A percentile compares a stretch with the other conserved stretches of the same genome.
Evolutionary conservation across 2,113 vertebrate species (phyloP).

Genomic region (Apteryx mantelli): DNA sequence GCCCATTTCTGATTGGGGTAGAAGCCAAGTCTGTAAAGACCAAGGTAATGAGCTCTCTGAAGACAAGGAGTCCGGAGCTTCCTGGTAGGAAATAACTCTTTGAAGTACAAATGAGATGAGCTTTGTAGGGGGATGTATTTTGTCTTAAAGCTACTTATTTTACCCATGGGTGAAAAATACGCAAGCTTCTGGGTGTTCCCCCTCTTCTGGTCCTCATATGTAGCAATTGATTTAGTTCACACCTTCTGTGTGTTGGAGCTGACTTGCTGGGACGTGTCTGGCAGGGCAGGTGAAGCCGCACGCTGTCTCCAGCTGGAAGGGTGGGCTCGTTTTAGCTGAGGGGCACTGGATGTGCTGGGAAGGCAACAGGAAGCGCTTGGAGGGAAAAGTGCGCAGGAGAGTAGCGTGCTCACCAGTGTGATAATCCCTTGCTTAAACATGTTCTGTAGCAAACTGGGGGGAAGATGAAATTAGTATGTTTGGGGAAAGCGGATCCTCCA

Average conservation of each 20-base stretch:
- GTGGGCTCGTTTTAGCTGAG: not conserved
- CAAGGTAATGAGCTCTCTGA: not conserved
- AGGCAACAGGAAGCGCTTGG: too few species aligned
- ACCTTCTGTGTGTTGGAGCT: not conserved
- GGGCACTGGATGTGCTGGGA: not conserved
- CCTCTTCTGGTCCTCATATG: not conserved
- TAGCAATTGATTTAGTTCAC: rapidly evolving
- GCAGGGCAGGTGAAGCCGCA: not conserved
- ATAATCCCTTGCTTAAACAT: not conserved
- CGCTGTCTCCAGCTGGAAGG: too few species aligned
- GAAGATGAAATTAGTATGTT: not conserved
- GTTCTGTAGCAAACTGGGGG: not conserved
- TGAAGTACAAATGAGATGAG: not conserved
- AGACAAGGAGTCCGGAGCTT: not conserved
- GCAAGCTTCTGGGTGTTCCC: not conserved
- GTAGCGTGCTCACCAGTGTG: rapidly evolving
- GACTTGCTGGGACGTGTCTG: too few species aligned
- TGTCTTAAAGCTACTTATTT: not conserved
- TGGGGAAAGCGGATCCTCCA: not conserved
- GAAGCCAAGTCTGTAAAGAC: not conserved
- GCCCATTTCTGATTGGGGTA: rapidly evolving
- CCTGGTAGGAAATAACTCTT: not conserved
- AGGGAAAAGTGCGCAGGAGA: not conserved
- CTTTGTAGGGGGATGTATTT: not conserved
- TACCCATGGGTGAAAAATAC: not conserved